phyloP scores from a whole-genome alignment of 2,113 vertebrate species.

The Archocentrus centrarchus region DNA sequence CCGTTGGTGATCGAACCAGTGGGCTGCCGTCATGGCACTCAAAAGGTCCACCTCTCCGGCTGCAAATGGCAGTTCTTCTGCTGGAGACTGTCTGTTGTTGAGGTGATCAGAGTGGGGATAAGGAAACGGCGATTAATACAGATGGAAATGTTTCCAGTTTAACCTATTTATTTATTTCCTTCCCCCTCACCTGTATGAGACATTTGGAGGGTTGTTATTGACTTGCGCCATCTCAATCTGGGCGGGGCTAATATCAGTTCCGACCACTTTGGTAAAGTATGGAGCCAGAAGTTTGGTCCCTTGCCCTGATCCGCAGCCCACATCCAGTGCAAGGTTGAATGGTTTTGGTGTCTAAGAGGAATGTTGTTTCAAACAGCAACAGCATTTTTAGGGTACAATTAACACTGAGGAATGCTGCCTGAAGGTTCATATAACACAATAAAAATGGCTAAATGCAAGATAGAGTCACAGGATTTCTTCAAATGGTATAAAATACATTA shows the following conservation, averaged over 20 bases:
- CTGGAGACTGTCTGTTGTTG: constrained; percentile 68
- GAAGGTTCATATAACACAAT: background rate
- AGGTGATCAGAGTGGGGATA: background rate
- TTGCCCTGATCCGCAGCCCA: constrained; percentile 86
- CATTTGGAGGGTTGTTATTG: constrained; percentile 44
- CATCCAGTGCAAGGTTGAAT: constrained; percentile 78
- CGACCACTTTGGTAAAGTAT: constrained; percentile 80
- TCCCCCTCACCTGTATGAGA: constrained; percentile 82
- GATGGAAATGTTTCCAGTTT: background rate
- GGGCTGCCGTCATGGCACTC: constrained; percentile 75
- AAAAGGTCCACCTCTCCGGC: constrained; percentile 76
- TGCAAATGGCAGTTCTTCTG: constrained; percentile 79
- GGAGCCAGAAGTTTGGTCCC: constrained; percentile 76
- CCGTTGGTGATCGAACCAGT: constrained; percentile 81
- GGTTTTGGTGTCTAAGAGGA: constrained; percentile 52
- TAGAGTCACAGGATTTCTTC: background rate
- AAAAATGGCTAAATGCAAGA: background rate
- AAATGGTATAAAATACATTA: background rate
- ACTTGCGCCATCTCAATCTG: constrained; percentile 79
- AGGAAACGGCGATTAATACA: no score
- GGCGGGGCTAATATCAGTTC: constrained; percentile 81
- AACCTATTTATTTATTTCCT: background rate
- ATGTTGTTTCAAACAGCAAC: background rate
- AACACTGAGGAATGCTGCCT: background rate
- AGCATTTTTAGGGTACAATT: background rate